These are phyloP conservation scores for Uromys caudimaculatus DNA, from an alignment of 2,797 vertebrate genomes.

Conservation along the genomic window DNA sequence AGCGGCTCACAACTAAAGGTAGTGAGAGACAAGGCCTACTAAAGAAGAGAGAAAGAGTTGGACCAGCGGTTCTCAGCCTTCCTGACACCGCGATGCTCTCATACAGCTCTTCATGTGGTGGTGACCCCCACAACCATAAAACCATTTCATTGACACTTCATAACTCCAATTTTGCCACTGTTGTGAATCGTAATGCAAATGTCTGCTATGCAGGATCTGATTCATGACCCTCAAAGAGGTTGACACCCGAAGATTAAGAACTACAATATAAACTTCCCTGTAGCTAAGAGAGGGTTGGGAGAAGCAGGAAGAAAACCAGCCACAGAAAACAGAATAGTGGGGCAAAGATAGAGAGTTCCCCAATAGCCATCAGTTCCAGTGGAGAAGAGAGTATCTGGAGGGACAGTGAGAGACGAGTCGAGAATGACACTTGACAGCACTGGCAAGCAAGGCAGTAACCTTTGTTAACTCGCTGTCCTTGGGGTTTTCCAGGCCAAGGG, in stretches of 20 bases:
- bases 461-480: neutral
- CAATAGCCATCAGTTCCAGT: neutral
- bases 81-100: neutral
- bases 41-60: neutral
- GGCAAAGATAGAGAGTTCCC: too few relatives aligned
- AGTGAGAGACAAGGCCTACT: neutral
- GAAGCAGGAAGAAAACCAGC: neutral
- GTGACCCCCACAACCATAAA: neutral
- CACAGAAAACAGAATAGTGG: neutral
- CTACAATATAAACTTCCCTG: neutral
- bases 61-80: neutral
- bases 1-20: neutral
- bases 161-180: neutral
- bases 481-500: neutral
- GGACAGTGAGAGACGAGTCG: neutral
- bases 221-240: neutral
- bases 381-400: neutral
- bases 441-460: neutral
- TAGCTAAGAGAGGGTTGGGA: neutral
- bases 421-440: neutral
- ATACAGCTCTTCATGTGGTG: neutral
- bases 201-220: neutral
- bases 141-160: neutral
- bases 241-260: neutral
- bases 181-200: neutral